Evolutionary conservation across 2,888 invertebrate genomes (phyloP), one percentile per base, ranked within the genome.

Genomic region (Marronus borbonicus): DNA sequence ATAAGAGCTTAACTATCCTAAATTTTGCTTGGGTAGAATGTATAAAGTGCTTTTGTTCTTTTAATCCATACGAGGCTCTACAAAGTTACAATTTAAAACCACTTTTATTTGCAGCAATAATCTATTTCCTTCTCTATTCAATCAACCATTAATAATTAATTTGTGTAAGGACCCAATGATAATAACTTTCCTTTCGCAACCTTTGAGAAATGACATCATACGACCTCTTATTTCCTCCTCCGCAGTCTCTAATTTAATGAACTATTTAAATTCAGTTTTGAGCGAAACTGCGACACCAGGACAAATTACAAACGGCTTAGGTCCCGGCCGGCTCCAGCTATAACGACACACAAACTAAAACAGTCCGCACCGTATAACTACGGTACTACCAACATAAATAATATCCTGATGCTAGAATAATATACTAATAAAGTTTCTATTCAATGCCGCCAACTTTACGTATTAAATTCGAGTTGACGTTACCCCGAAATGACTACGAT

Each of bases 401-500:
- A 58, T 58, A 58, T 58, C 55, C 20, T 58, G 55, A 58, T 58
- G 55, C 20, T 58, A 58, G 20, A 58, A 58, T 58, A 58, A 58
- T 58, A 17, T 58, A 58, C 55, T 58, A 58, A 58, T 58, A 20
- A 55, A 58, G 55, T 58, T 58, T 58, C 20, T 8, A 58, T 58
- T 58, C 55, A 58, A 58, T 20, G 7, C 44, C 44, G 44, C 55
- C 20, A 58, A 58, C 55, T 58, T 58, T 58, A 5, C 55, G 55
- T 58, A 58, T 58, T 58, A 58, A 58, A 58, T 58, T 20, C 55
- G 55, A 58, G 55, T 58, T 58, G 55, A 58, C 55, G 55, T 55
- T 5, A n/a, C 17, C 55, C 55, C 20, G 20, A 58, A 58, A 58
- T 58, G 55, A 58, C 17, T 58, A 58, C 55, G 55, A 58, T 20